Base-by-base conservation (phyloP, 2,797 vertebrate species). In the Sebastes goodei region DNA sequence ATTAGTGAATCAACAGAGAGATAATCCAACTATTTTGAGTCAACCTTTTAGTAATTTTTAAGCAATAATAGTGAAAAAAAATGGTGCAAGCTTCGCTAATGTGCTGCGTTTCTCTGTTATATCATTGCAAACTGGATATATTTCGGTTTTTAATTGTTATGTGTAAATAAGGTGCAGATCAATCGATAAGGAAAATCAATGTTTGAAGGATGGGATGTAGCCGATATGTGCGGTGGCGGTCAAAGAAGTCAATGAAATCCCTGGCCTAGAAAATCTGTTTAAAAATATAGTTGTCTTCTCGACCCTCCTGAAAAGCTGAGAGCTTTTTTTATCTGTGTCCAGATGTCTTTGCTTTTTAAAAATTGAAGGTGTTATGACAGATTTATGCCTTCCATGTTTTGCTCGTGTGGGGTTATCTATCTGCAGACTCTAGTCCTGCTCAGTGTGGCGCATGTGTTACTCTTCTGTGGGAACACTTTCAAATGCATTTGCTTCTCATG, bases 281-380 rank as follows among this genome's bases (percentile, higher is more conserved):
- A 25, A 46, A 67, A 21, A 72, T 42, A 12, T 20, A 6, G 14
- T 38, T 4, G 15, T 60, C 14, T 33, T 55, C 63, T 62, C 6
- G 1, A 23, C 21, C 21, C 21, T 38, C 52, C n/a, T 17, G 49
- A 25, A 35, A 69, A 56, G 55, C 76, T 55, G 7, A 53, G 30
- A 73, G 64, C 32, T 8, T 38, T 53, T 35, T 53, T 17, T 2
- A 1, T 29, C 9, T 11, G 7, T 14, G 7, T 77, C 71, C 72
- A 30, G 29, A 69, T 46, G 55, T 79, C 29, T 70, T 69, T 67
- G 5, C 56, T 53, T 61, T 76, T 80, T 17, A 78, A 78, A 76
- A 75, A 80, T 65, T 61, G 17, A 68, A 57, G 1, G 33, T 12
- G 25, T 71, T 29, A n/a, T 15, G 15, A 14, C 21, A 84, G 61